Conservation (phyloP, 2,888 invertebrate genomes). For the Teleiodes luculella region DNA sequence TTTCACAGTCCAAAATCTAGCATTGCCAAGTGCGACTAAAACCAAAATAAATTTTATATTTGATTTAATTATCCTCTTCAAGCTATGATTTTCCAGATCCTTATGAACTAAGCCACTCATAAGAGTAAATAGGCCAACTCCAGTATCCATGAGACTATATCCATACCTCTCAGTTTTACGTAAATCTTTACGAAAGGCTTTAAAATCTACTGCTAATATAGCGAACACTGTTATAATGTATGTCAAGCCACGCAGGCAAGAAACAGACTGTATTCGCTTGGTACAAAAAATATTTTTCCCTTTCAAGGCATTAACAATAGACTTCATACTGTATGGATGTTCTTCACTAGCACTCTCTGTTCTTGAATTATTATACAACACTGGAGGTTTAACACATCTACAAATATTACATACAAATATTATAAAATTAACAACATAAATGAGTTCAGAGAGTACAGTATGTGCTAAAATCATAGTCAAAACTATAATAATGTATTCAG, state of each 20-base stretch:
- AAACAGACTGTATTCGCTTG: constrained; percentile 68
- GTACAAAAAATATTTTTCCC: constrained; percentile 34
- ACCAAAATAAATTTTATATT: constrained; percentile 54
- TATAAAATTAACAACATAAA: constrained; percentile 48
- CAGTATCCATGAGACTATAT: constrained; percentile 95
- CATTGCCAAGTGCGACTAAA: constrained; percentile 79
- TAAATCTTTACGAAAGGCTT: constrained; percentile 88
- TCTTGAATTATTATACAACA: not conserved
- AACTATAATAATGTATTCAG: constrained; percentile 78
- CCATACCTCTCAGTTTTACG: constrained; percentile 94
- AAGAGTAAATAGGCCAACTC: constrained; percentile 92
- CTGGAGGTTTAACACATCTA: not conserved
- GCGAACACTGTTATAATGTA: constrained; percentile 87
- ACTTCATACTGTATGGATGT: constrained; percentile 24
- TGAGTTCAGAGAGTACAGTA: constrained; percentile 68
- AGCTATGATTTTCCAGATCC: constrained; percentile 41
- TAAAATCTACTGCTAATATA: constrained; percentile 97
- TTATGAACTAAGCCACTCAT: constrained; percentile 87
- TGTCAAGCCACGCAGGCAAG: constrained; percentile 83
- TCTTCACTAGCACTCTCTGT: not conserved
- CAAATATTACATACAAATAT: constrained; percentile 36
- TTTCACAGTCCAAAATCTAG: constrained; percentile 79
- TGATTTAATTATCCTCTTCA: constrained; percentile 49
- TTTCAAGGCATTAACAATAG: constrained; percentile 24
- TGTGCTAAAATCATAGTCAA: constrained; percentile 76